Evolutionary conservation across 2,797 vertebrate genomes (phyloP).

Genomic region (Lacerta agilis): DNA sequence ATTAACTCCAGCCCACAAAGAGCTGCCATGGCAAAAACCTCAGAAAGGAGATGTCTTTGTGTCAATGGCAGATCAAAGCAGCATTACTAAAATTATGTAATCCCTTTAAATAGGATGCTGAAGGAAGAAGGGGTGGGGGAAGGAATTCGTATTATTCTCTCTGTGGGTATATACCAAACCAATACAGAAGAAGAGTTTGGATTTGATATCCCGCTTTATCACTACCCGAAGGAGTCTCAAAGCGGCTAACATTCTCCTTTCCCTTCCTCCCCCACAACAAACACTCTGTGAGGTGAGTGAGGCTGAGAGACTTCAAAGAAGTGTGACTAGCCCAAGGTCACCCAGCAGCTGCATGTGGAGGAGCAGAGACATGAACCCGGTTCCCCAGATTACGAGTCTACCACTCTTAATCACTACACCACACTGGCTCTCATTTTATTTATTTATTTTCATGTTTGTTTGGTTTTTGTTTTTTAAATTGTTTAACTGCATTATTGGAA

Average conservation of each 20-base stretch:
- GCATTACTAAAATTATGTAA: constrained; percentile 69
- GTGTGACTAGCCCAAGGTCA: too few relatives aligned
- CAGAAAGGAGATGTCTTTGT: constrained; percentile 55
- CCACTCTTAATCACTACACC: too few relatives aligned
- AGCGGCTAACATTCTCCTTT: too few relatives aligned
- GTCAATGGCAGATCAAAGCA: constrained; percentile 65
- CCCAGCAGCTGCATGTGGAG: too few relatives aligned
- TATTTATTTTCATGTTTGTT: constrained; percentile 34
- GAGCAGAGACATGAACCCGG: too few relatives aligned
- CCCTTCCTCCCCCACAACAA: too few relatives aligned
- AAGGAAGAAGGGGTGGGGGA: constrained; percentile 49
- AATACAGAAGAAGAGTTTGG: neutral
- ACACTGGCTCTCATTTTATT: constrained; percentile 15
- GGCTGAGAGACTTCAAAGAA: too few relatives aligned
- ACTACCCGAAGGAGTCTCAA: too few relatives aligned
- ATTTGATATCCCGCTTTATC: too few relatives aligned
- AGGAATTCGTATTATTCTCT: constrained; percentile 40
- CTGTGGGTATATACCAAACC: constrained; percentile 50
- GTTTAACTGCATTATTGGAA: neutral
- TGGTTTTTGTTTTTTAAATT: neutral
- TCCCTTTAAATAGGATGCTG: constrained; percentile 65
- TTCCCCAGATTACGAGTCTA: too few relatives aligned
- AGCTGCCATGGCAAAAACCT: constrained; percentile 53
- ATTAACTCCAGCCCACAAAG: constrained; percentile 67
- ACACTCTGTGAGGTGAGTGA: too few relatives aligned